Evolutionary conservation across 2,113 vertebrate species (phyloP).

Genomic region (Thryonomys swinderianus): DNA sequence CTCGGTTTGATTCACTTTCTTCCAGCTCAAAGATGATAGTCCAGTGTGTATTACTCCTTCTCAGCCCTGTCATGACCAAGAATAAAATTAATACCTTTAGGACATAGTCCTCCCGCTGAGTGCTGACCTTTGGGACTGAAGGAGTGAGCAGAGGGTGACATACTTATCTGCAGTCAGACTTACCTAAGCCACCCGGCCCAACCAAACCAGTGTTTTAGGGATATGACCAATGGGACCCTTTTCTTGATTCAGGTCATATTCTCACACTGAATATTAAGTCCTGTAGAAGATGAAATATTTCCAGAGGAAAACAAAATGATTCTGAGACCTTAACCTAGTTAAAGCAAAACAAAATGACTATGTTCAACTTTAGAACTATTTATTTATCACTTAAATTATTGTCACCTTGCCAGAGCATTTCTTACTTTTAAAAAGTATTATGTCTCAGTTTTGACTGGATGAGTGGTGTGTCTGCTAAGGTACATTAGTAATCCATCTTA

Average conservation of each 20-base stretch:
- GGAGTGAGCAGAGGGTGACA: not conserved
- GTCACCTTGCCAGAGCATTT: not conserved
- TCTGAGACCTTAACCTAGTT: not conserved
- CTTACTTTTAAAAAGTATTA: not conserved
- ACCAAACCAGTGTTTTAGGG: not conserved
- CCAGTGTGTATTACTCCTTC: not conserved
- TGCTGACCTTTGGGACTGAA: not conserved
- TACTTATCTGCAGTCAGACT: not conserved
- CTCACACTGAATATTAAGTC: not conserved
- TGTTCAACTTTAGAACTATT: not conserved
- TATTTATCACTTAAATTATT: not conserved
- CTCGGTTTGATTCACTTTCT: constrained; percentile 65
- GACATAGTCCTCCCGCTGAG: not conserved
- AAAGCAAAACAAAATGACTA: constrained; percentile 21
- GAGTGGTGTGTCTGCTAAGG: not conserved
- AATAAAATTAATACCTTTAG: not conserved
- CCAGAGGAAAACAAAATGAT: not conserved
- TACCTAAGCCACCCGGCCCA: not conserved
- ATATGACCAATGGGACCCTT: not conserved
- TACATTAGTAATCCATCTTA: not conserved
- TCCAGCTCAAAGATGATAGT: constrained; percentile 21
- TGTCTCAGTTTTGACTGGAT: not conserved
- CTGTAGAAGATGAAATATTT: not conserved
- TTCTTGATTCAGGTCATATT: not conserved
- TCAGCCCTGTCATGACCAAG: not conserved